Conservation (phyloP, 2,113 vertebrate species). For the mouse (Mus musculus) region GRCm39 chr11:13026001-13026500, state of each 20-base stretch:
- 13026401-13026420: not conserved
- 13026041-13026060: too few relatives aligned
- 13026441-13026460: not conserved
- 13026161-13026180: too few relatives aligned
- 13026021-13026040: too few relatives aligned
- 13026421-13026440: not conserved
- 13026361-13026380: not conserved
- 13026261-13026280: not conserved
- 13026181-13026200: not conserved
- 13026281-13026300: too few relatives aligned
- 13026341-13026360: not conserved
- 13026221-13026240: not conserved
- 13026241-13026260: not conserved
- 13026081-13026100: too few relatives aligned
- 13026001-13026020: too few relatives aligned
- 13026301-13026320: not conserved
- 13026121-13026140: not conserved
- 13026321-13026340: not conserved
- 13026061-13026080: too few relatives aligned
- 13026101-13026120: not conserved
- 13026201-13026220: not conserved
- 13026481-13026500: accelerated
- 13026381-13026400: not conserved
- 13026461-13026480: not conserved
- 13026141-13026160: not conserved